These are phyloP conservation scores for Galerucella calmariensis DNA, from an alignment of 2,888 invertebrate genomes.

Conservation along the genomic window DNA sequence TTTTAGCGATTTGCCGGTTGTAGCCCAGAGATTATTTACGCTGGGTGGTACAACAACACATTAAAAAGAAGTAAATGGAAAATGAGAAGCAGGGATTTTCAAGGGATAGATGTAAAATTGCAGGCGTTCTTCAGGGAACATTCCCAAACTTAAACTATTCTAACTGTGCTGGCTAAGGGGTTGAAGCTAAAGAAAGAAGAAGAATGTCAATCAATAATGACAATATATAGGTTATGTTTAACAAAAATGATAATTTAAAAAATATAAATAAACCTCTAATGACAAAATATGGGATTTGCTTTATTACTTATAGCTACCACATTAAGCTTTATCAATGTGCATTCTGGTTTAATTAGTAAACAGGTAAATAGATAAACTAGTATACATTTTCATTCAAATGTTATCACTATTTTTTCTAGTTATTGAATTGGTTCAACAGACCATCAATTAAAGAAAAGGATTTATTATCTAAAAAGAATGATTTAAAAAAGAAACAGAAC, in stretches of 20 bases:
- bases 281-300: slow-evolving; percentile 31
- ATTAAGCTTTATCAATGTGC: slow-evolving; percentile 66
- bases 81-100: no score
- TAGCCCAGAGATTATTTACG: no score
- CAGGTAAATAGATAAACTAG: slow-evolving; percentile 59
- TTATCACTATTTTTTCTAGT: slow-evolving; percentile 60
- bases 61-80: no score
- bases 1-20: no score
- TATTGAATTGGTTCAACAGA: slow-evolving; percentile 66
- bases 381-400: neutral
- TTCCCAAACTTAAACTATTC: no score
- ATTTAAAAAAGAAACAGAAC: slow-evolving; percentile 67
- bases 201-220: neutral
- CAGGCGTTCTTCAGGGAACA: no score
- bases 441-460: slow-evolving; percentile 65
- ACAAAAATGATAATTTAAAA: neutral
- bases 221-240: neutral
- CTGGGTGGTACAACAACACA: no score
- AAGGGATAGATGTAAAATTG: no score
- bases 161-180: no score
- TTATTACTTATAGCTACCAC: slow-evolving; percentile 63
- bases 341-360: slow-evolving; percentile 66
- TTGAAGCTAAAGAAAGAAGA: no score
- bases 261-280: neutral
- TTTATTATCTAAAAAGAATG: slow-evolving; percentile 63